Percentiles rank a stretch among this genome's conserved stretches.
These are phyloP conservation scores for Pao palembangensis DNA, from an alignment of 2,113 vertebrate species.

Conservation along the genomic window DNA sequence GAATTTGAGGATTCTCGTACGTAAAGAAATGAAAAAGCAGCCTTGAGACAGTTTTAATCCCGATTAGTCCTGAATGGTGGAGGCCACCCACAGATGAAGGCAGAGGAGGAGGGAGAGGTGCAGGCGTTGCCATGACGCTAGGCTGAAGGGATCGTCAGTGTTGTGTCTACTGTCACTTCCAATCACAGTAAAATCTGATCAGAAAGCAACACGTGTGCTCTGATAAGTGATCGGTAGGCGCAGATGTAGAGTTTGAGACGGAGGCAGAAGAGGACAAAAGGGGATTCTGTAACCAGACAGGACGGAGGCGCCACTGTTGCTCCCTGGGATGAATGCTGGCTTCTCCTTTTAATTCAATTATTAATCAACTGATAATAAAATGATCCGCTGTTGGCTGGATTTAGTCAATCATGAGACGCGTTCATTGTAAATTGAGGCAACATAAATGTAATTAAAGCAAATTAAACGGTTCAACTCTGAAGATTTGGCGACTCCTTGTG, in stretches of 20 bases:
- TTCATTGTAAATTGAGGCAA: neutral
- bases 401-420: no score
- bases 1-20: no score
- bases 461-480: neutral
- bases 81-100: slow-evolving; percentile 28
- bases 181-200: neutral
- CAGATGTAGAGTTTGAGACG: no score
- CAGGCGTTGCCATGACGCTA: slow-evolving; percentile 37
- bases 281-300: neutral
- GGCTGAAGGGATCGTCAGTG: slow-evolving; percentile 21
- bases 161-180: slow-evolving; percentile 10
- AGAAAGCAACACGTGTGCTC: neutral
- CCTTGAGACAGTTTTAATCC: neutral
- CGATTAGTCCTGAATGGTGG: slow-evolving; percentile 7
- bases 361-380: no score
- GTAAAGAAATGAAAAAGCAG: no score
- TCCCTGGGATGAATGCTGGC: no score
- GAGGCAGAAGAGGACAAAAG: no score
- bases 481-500: slow-evolving; percentile 57
- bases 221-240: neutral
- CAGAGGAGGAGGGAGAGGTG: slow-evolving; percentile 13
- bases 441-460: neutral
- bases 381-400: no score
- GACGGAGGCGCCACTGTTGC: neutral
- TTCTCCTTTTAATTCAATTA: no score